phyloP scores from a whole-genome alignment of 2,113 vertebrate genomes.

The Scytalopus superciliaris region DNA sequence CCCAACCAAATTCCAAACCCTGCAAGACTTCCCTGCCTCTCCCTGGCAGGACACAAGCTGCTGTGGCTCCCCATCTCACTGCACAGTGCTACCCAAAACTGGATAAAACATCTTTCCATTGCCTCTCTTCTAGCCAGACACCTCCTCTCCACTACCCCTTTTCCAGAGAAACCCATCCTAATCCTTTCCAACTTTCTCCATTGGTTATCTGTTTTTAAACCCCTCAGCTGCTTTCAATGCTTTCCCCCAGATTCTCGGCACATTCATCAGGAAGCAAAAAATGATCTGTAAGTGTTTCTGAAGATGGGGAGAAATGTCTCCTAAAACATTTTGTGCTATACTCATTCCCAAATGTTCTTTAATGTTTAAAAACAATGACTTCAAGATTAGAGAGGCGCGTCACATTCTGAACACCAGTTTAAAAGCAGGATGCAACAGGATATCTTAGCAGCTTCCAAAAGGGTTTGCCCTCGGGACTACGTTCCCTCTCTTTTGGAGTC shows the following conservation, averaged over 20 bases:
- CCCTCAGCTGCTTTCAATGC: neutral
- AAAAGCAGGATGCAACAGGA: neutral
- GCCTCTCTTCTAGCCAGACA: neutral
- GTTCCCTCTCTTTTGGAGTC: neutral
- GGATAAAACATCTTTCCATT: neutral
- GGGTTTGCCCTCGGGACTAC: neutral
- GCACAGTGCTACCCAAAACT: neutral
- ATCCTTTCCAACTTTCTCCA: neutral
- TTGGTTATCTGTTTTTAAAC: neutral
- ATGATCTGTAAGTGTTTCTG: neutral
- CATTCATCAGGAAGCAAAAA: neutral
- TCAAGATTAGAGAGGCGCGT: neutral
- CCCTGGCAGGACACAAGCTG: neutral
- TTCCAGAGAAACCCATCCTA: neutral
- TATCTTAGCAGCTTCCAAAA: neutral
- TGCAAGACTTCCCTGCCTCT: neutral
- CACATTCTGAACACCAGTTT: neutral
- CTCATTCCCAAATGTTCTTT: neutral
- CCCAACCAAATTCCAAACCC: neutral
- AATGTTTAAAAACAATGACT: neutral
- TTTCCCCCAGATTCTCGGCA: neutral
- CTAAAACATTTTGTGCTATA: neutral
- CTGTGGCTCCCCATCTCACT: rapidly evolving
- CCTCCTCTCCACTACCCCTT: neutral
- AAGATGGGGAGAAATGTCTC: neutral